Percentiles rank a stretch among this genome's conserved stretches.
Conservation (phyloP, 2,888 invertebrate species). For the Lacanobia wlatinum region DNA sequence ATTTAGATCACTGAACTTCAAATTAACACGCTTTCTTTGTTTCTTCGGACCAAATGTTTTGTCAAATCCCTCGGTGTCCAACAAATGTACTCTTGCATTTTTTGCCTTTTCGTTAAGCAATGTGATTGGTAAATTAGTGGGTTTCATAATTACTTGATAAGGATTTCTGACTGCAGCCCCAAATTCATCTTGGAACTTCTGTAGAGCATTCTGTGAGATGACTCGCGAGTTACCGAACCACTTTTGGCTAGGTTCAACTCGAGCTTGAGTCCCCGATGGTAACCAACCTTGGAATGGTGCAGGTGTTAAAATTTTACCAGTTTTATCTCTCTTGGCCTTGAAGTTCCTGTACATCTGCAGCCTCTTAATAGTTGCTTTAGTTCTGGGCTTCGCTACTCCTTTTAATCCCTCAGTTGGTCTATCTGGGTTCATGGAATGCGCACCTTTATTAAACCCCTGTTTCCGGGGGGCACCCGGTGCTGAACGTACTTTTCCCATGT, state of each 20-base stretch:
- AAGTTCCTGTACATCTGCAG: constrained; percentile 99
- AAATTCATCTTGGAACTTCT: constrained; percentile 98
- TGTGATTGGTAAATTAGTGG: constrained; percentile 98
- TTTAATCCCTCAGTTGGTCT: constrained; percentile 94
- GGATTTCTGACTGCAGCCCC: constrained; percentile 98
- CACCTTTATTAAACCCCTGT: constrained; percentile 96
- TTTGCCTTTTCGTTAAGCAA: constrained; percentile 97
- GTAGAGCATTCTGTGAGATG: constrained; percentile 97
- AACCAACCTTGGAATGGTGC: constrained; percentile 99
- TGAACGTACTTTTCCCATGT: constrained; percentile 95
- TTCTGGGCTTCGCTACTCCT: constrained; percentile 96
- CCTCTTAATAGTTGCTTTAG: constrained; percentile 98
- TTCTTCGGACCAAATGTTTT: constrained; percentile 99
- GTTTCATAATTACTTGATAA: constrained; percentile 99
- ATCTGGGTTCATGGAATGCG: constrained; percentile 99
- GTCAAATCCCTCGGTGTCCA: constrained; percentile 98
- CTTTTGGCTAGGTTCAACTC: constrained; percentile 99
- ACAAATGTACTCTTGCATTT: constrained; percentile 97
- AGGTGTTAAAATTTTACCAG: constrained; percentile 97
- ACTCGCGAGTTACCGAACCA: constrained; percentile 99
- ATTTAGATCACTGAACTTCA: constrained; percentile 94
- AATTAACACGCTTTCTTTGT: constrained; percentile 96
- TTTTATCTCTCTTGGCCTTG: constrained; percentile 97
- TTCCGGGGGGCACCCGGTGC: constrained; percentile 94
- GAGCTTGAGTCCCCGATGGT: constrained; percentile 96